Conservation (phyloP, 2,888 invertebrate species). For the Drosophila meridionalis region DNA sequence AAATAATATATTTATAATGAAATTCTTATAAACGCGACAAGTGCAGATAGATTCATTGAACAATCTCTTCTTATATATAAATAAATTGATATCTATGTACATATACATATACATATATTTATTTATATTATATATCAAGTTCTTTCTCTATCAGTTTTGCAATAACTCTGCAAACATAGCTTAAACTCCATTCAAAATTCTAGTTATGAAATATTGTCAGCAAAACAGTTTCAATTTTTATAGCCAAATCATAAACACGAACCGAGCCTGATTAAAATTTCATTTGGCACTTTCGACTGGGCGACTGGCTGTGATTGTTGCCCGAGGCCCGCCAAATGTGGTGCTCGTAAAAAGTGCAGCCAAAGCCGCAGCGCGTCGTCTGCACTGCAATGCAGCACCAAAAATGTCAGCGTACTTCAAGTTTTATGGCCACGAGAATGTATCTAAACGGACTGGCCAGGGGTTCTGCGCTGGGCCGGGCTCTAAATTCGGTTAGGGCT, state of each 20-base stretch:
- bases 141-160: neutral
- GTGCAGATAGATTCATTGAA: too few species aligned
- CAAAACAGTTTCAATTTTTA: conserved; percentile 37
- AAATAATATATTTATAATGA: too few species aligned
- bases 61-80: too few species aligned
- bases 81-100: too few species aligned
- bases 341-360: conserved; percentile 66
- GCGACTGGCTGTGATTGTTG: conserved; percentile 59
- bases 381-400: conserved; percentile 72
- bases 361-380: conserved; percentile 43
- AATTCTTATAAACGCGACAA: too few species aligned
- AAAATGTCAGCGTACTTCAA: conserved; percentile 67
- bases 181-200: conserved; percentile 20
- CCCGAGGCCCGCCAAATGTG: conserved; percentile 44
- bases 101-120: too few species aligned
- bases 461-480: conserved; percentile 9
- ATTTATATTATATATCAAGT: too few species aligned
- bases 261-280: conserved; percentile 69
- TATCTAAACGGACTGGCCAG: conserved; percentile 61
- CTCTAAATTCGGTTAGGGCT: conserved; percentile 68
- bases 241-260: conserved; percentile 63
- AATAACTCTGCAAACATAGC: conserved; percentile 6
- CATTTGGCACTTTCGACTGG: conserved; percentile 67
- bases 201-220: conserved; percentile 22
- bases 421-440: conserved; percentile 69